Evolutionary conservation across 2,113 vertebrate species (phyloP).

Genomic region (Heterochromis multidens): DNA sequence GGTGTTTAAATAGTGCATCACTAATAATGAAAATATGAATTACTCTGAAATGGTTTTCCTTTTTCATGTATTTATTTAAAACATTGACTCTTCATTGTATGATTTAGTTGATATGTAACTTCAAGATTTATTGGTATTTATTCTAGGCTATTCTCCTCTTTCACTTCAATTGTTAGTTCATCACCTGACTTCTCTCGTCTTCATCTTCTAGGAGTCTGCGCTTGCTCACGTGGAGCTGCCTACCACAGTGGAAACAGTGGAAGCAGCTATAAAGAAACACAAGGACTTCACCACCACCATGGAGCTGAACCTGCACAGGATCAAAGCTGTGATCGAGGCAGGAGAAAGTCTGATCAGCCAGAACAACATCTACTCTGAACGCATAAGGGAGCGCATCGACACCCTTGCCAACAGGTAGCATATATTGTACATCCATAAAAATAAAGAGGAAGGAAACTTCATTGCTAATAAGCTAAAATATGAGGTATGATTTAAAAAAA

Average conservation of each 20-base stretch:
- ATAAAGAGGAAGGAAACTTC: not conserved
- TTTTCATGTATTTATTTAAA: no score
- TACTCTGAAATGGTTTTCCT: no score
- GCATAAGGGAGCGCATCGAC: slow-evolving; percentile 80
- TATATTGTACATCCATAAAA: not conserved
- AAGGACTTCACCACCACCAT: slow-evolving; percentile 88
- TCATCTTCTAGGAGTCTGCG: slow-evolving; percentile 77
- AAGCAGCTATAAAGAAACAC: slow-evolving; percentile 84
- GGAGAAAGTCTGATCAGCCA: slow-evolving; percentile 87
- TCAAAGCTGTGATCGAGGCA: slow-evolving; percentile 83
- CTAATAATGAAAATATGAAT: no score
- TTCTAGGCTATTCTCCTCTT: not conserved
- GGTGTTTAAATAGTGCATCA: no score
- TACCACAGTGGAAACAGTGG: slow-evolving; percentile 80
- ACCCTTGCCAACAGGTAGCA: slow-evolving; percentile 79
- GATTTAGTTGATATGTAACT: no score
- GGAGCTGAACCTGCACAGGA: slow-evolving; percentile 88
- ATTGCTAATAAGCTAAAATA: not conserved
- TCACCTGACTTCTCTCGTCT: not conserved
- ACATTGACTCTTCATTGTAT: no score
- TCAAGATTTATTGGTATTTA: no score
- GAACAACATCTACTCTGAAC: slow-evolving; percentile 82
- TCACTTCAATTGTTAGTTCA: not conserved
- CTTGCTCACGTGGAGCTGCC: slow-evolving; percentile 83
- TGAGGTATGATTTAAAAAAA: not conserved